Evolutionary conservation across 2,113 vertebrate species (phyloP).

Genomic region (Sturnus vulgaris): DNA sequence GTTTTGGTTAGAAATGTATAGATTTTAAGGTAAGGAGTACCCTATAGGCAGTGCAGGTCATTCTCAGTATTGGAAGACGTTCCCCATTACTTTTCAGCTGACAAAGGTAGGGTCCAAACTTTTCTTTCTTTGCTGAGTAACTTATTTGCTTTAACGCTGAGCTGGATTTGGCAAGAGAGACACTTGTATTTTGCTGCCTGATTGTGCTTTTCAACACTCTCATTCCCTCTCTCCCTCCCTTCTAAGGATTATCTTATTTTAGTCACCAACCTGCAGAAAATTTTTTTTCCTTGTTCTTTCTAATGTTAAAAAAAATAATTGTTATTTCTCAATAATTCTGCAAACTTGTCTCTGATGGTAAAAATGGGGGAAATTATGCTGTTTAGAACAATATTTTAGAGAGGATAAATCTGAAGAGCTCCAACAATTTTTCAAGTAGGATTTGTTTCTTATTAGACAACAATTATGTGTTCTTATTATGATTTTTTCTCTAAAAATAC

Average conservation of each 20-base stretch:
- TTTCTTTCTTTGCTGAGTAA: slow-evolving; percentile 55
- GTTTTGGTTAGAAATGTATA: slow-evolving; percentile 80
- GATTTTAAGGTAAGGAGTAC: slow-evolving; percentile 77
- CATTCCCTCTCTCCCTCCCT: not conserved
- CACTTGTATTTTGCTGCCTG: slow-evolving; percentile 20
- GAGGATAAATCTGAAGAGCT: not conserved
- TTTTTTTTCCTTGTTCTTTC: not conserved
- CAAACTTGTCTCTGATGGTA: not conserved
- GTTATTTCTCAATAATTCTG: not conserved
- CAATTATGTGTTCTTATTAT: not conserved
- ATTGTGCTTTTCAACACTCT: slow-evolving; percentile 39
- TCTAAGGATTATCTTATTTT: not conserved
- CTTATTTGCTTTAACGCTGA: slow-evolving; percentile 15
- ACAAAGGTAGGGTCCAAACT: slow-evolving; percentile 73
- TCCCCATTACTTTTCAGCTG: slow-evolving; percentile 67
- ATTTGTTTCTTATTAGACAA: not conserved
- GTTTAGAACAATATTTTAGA: not conserved
- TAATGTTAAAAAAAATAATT: not conserved
- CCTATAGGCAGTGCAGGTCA: slow-evolving; percentile 64
- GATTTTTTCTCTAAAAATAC: not conserved
- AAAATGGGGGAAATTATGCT: not conserved
- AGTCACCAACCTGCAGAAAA: not conserved
- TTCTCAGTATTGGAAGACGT: slow-evolving; percentile 65
- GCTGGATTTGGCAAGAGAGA: not conserved
- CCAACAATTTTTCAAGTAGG: not conserved